Evolutionary conservation across 2,888 invertebrate species (phyloP), one percentile per base, ranked within the genome.

Genomic region (Tortricodes alternella): DNA sequence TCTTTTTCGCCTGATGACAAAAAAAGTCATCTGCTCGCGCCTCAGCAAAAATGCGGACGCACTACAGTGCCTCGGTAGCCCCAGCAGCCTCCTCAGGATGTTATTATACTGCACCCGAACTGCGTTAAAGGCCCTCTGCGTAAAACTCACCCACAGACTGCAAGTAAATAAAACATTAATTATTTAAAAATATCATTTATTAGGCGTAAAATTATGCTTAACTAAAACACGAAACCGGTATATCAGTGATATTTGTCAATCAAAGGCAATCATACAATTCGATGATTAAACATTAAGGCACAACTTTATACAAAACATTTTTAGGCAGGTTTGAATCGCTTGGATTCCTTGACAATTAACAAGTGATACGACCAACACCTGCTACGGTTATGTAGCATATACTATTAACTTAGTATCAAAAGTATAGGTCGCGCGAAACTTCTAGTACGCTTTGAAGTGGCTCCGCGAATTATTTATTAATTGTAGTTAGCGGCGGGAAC

Each of bases 131-230:
- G n/a, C n/a, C n/a, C n/a, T n/a, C n/a, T 24, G 2, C 8, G 13
- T 29, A 5, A 8, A 16, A 27, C 9, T 2, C 13, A 43, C 2
- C 7, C 4, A 23, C 16, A 18, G 3, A 9, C 1, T 1, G 32
- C 11, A 4, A 7, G 3, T 32, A 37, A 23, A 23, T n/a, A 55
- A 37, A 3, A 29, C 21, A 11, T 34, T 0, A 35, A 23, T 11
- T 24, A n/a, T 48, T 7, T 24, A 58, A 53, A 43, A 48, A 53
- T 44, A 48, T 43, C 49, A 57, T 66, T 62, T 64, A 66, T 63
- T 66, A 59, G 61, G 61, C 60, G 52, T 60, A 63, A 62, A 64
- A 49, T 51, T 53, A 59, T 60, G 49, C 55, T 60, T 63, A 61
- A 55, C 58, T 62, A 59, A 48, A 46, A 52, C 48, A 61, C 57